Conservation (phyloP, 2,113 vertebrate genomes). For the Cinclus cinclus region DNA sequence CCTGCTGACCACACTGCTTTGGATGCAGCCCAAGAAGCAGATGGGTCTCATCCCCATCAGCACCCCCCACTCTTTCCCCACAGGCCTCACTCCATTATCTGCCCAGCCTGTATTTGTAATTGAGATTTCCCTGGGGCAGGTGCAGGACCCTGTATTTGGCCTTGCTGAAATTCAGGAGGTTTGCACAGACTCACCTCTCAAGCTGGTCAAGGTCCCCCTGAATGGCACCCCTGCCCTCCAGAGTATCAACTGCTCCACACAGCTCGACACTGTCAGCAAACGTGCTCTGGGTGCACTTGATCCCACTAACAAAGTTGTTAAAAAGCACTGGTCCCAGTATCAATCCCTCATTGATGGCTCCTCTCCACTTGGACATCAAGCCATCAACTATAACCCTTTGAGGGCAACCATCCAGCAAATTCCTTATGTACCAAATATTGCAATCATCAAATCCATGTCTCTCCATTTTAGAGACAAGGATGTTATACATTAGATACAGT, state of each 20-base stretch:
- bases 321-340: neutral
- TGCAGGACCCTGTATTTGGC: neutral
- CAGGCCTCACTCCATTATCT: neutral
- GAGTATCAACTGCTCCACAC: accelerated
- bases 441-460: neutral
- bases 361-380: neutral
- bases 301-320: neutral
- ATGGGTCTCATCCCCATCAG: neutral
- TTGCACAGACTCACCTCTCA: neutral
- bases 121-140: neutral
- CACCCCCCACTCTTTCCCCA: neutral
- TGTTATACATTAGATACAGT: neutral
- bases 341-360: accelerated
- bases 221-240: neutral
- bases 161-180: neutral
- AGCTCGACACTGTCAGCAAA: neutral
- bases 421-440: neutral
- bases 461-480: neutral
- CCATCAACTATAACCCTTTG: neutral
- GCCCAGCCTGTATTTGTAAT: neutral
- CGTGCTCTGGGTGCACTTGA: too few relatives aligned
- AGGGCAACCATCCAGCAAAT: neutral
- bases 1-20: accelerated
- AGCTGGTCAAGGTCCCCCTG: neutral
- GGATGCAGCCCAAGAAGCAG: too few relatives aligned